Base-by-base conservation (phyloP, 2,888 invertebrate genomes). In the Proisotoma minuta region DNA sequence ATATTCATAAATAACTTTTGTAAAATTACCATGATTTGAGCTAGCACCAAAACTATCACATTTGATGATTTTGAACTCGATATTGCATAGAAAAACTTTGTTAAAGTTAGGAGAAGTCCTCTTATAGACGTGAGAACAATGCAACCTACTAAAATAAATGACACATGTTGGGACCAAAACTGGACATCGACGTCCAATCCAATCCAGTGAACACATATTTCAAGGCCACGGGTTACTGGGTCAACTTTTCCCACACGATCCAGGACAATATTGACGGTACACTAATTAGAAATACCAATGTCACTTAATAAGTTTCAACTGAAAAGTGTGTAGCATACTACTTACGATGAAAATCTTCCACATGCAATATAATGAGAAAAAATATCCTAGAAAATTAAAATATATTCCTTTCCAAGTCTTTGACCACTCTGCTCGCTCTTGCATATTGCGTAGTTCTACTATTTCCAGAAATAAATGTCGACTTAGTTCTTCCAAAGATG, bases 1-100 rank as follows among this genome's bases (percentile, higher is more conserved):
- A 48, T 26, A 26, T n/a, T n/a, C n/a, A n/a, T n/a, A n/a, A n/a
- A n/a, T n/a, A n/a, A n/a, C 40, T 48, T 15, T 50, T 48, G 5
- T 24, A 40, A 23, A 24, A 81, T 78, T 77, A 86, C 86, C 99
- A 99, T 99, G 74, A 99, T 91, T 81, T 99, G 97, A 1, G 98
- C 99, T 48, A 99, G 81, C 68, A 95, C 87, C 56, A 99, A 79
- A 2, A 99, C 98, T 72, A 99, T 97, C 60, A 99, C 89, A 78
- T 98, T 98, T 10, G 98, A 98, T 2, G 97, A 98, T 79, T 98
- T 98, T 73, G 92, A 95, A 74, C 96, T 98, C 0, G 98, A 97
- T 76, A 99, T 96, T 75, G 96, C 94, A 81, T 99, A 97, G 83
- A 99, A 99, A 78, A 99, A 99, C 94, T 99, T 99, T 12, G 99